A percentile compares a stretch with the other conserved stretches of the same genome.
Conservation (phyloP, 2,797 vertebrate species). For the Trichosurus vulpecula region DNA sequence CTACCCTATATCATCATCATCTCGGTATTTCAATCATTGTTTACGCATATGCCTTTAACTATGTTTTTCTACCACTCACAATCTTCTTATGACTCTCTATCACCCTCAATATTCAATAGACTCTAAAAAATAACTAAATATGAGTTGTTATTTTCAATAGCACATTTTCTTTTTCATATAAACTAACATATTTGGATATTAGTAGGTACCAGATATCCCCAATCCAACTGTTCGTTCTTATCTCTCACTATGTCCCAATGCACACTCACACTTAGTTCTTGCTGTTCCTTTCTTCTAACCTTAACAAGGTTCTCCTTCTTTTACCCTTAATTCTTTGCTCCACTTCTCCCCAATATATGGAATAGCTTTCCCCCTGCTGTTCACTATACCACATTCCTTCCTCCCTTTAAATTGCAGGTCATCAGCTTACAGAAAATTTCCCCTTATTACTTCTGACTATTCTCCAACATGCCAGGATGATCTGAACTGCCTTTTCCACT, state of each 20-base stretch:
- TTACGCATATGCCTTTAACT: neutral
- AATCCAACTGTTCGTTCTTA: neutral
- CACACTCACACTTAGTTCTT: neutral
- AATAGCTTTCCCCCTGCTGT: neutral
- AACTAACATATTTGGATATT: neutral
- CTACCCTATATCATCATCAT: neutral
- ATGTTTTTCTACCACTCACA: neutral
- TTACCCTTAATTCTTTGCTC: neutral
- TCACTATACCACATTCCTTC: neutral
- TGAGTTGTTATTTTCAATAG: neutral
- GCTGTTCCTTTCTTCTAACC: neutral
- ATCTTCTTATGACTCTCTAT: neutral
- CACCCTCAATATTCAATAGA: neutral
- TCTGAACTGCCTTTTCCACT: neutral
- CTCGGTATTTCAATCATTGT: neutral
- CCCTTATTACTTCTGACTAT: neutral
- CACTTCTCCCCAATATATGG: neutral
- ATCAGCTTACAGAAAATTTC: neutral
- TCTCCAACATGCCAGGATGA: neutral
- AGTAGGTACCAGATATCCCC: neutral
- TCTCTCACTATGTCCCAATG: neutral
- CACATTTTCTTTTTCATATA: neutral
- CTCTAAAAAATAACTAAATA: neutral
- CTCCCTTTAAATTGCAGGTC: neutral
- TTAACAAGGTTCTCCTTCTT: neutral